phyloP scores from a whole-genome alignment of 2,113 vertebrate species.

The Stegostoma tigrinum region DNA sequence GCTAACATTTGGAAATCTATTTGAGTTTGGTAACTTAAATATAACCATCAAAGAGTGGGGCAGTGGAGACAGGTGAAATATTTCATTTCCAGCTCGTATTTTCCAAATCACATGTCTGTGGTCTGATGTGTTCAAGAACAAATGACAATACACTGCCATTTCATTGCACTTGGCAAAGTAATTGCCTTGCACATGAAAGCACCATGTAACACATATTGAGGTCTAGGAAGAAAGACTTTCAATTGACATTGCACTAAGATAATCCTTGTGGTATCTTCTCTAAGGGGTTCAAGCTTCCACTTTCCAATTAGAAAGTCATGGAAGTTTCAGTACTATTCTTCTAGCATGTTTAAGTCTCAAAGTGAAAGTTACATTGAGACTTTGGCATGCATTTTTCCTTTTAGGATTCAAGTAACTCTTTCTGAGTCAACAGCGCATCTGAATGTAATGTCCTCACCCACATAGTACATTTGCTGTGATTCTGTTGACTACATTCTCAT shows the following conservation, averaged over 20 bases:
- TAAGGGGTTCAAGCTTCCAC: neutral
- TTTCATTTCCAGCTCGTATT: neutral
- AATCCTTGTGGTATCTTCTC: neutral
- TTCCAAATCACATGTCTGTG: neutral
- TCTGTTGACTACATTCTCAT: neutral
- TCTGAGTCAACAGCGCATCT: neutral
- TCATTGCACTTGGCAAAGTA: neutral
- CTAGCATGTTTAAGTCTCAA: neutral
- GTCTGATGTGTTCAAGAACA: neutral
- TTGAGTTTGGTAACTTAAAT: neutral
- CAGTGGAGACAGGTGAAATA: neutral
- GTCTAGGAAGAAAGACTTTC: neutral
- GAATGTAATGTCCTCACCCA: neutral
- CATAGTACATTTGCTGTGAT: neutral
- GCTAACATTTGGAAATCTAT: neutral
- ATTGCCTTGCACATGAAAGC: neutral
- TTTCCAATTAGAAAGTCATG: neutral
- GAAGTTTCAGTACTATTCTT: neutral
- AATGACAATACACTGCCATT: neutral
- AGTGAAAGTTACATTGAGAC: neutral
- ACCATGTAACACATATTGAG: neutral
- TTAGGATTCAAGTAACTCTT: neutral
- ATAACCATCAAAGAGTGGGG: neutral
- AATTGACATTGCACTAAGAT: neutral
- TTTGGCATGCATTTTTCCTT: neutral